A percentile compares a stretch with the other conserved stretches of the same genome.
Conservation (phyloP, 2,888 invertebrate genomes). For the Drosophila fulvimacula region DNA sequence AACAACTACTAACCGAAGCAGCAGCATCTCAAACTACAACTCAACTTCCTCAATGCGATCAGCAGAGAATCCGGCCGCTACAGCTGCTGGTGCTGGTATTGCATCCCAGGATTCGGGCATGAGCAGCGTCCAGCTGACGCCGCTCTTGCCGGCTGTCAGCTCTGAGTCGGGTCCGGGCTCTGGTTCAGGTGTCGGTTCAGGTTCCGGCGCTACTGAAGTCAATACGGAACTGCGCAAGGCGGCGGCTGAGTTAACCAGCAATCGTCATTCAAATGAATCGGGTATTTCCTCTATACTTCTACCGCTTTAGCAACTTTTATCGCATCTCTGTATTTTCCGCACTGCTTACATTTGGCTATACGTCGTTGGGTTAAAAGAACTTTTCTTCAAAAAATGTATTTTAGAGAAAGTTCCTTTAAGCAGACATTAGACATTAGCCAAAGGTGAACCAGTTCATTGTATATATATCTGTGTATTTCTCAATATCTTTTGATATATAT, state of each 20-base stretch:
- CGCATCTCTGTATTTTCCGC: conserved; percentile 10
- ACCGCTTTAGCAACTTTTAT: conserved; percentile 3
- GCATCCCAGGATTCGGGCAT: conserved; percentile 31
- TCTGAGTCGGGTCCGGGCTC: not conserved
- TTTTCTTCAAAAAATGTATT: not conserved
- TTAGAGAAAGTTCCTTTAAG: not conserved
- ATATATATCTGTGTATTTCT: conserved; percentile 3
- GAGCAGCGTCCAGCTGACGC: conserved; percentile 22
- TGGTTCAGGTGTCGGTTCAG: not conserved
- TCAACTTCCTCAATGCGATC: conserved; percentile 17
- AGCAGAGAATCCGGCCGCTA: conserved; percentile 39
- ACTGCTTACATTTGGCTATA: conserved; percentile 6
- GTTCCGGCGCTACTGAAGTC: conserved; percentile 35
- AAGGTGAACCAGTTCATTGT: conserved; percentile 10
- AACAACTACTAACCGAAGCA: conserved; percentile 12
- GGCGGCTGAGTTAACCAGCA: conserved; percentile 69
- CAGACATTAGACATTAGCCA: not conserved
- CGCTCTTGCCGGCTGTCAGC: conserved; percentile 11
- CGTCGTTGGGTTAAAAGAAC: not conserved
- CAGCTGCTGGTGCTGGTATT: not conserved
- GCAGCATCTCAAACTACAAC: conserved; percentile 17
- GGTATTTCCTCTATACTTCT: conserved; percentile 69
- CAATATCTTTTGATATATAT: not conserved
- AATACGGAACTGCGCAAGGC: conserved; percentile 83
- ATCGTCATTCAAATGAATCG: conserved; percentile 85